Percentiles rank a stretch among this genome's conserved stretches.
Conservation (phyloP, 2,113 vertebrate genomes). For the Falco punctatus region DNA sequence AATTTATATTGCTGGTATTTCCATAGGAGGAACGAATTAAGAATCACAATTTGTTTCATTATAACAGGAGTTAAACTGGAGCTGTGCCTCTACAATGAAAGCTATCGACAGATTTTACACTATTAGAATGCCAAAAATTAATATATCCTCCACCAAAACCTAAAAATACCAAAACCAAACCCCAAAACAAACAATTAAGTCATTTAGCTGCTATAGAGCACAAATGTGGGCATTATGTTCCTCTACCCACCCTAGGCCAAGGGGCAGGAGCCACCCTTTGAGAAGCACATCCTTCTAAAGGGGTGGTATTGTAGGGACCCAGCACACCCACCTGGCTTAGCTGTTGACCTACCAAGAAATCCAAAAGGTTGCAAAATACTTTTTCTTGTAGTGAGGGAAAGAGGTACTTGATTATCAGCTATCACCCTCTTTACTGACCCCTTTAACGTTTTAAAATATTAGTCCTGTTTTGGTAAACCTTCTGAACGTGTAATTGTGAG, state of each 20-base stretch:
- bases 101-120: background rate
- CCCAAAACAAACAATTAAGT: background rate
- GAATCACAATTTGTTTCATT: constrained; percentile 35
- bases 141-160: background rate
- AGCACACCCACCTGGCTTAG: background rate
- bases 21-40: constrained; percentile 39
- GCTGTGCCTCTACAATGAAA: background rate
- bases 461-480: background rate
- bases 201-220: background rate
- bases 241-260: background rate
- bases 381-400: background rate
- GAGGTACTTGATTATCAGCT: background rate
- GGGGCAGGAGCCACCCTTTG: background rate
- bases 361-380: background rate
- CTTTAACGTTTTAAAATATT: background rate
- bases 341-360: background rate
- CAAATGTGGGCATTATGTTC: accelerated
- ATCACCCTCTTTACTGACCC: background rate
- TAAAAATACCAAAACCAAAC: background rate
- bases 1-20: constrained; percentile 40
- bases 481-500: background rate
- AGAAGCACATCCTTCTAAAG: background rate
- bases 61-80: background rate
- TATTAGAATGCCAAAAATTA: background rate
- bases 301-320: background rate